phyloP scores from a whole-genome alignment of 2,113 vertebrate genomes.

The Ctenodactylus gundi region DNA sequence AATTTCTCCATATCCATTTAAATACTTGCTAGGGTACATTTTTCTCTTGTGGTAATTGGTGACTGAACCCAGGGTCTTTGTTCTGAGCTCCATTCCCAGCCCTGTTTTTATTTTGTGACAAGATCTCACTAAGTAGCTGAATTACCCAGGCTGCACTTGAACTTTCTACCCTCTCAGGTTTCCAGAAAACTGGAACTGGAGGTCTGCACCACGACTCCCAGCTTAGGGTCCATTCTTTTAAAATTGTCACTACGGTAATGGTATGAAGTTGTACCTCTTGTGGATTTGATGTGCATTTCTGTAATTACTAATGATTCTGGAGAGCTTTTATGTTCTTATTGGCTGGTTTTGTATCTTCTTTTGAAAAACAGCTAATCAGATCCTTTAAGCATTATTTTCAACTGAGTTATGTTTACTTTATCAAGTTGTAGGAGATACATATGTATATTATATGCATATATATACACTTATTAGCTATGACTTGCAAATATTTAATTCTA shows the following conservation, averaged over 20 bases:
- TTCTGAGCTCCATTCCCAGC: not conserved
- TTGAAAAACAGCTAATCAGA: slow-evolving; percentile 32
- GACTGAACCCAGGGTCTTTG: not conserved
- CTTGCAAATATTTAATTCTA: slow-evolving; percentile 17
- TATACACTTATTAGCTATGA: not conserved
- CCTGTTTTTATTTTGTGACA: not conserved
- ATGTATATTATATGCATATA: not conserved
- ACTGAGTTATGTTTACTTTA: slow-evolving; percentile 18
- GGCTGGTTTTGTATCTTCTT: not conserved
- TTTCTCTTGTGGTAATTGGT: not conserved
- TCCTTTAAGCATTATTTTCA: slow-evolving; percentile 3
- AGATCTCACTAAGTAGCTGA: not conserved
- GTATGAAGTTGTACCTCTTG: not conserved
- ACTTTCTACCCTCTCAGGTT: not conserved
- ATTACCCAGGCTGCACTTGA: not conserved
- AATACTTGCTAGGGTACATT: not conserved
- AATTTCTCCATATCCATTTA: not conserved
- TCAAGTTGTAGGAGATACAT: not conserved
- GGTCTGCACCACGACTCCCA: not conserved
- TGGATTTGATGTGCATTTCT: slow-evolving; percentile 13
- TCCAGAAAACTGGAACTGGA: not conserved
- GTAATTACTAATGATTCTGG: not conserved
- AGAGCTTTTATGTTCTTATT: slow-evolving; percentile 32
- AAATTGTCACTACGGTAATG: not conserved
- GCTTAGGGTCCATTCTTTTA: not conserved